phyloP scores from a whole-genome alignment of 2,113 vertebrate genomes.

The Ailurus styani region DNA sequence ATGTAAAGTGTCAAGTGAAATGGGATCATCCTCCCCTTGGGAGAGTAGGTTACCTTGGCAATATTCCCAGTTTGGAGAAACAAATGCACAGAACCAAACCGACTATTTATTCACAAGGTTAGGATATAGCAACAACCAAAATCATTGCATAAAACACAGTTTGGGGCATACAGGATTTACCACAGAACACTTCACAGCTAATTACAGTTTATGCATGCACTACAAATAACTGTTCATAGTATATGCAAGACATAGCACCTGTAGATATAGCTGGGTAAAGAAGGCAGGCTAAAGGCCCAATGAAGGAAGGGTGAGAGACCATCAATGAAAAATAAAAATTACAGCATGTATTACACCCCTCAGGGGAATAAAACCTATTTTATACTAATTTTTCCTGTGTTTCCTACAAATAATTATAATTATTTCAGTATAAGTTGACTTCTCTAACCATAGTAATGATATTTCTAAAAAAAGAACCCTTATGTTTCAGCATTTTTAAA shows the following conservation, averaged over 20 bases:
- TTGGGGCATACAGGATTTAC: slow-evolving; percentile 40
- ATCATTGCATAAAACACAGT: slow-evolving; percentile 46
- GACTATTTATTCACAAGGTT: slow-evolving; percentile 37
- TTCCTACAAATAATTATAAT: not conserved
- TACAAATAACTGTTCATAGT: slow-evolving; percentile 11
- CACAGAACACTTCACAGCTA: slow-evolving; percentile 55
- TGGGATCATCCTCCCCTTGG: not conserved
- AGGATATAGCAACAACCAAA: slow-evolving; percentile 45
- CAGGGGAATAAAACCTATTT: not conserved
- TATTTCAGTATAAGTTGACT: slow-evolving; percentile 49
- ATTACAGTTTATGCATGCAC: slow-evolving; percentile 16
- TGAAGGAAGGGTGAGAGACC: not conserved
- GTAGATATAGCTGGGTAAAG: slow-evolving; percentile 25
- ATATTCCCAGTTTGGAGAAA: not conserved
- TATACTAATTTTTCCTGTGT: slow-evolving; percentile 15
- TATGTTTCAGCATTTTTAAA: slow-evolving; percentile 66
- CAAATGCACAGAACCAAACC: slow-evolving; percentile 47
- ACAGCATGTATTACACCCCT: not conserved
- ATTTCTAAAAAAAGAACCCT: slow-evolving; percentile 34
- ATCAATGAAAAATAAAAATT: slow-evolving; percentile 11
- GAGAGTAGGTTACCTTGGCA: not conserved
- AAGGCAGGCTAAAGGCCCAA: not conserved
- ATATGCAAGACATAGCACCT: slow-evolving; percentile 59
- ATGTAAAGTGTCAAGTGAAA: not conserved
- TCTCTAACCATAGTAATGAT: slow-evolving; percentile 51